Conservation (phyloP, 2,113 vertebrate genomes). For the Upupa epops region DNA sequence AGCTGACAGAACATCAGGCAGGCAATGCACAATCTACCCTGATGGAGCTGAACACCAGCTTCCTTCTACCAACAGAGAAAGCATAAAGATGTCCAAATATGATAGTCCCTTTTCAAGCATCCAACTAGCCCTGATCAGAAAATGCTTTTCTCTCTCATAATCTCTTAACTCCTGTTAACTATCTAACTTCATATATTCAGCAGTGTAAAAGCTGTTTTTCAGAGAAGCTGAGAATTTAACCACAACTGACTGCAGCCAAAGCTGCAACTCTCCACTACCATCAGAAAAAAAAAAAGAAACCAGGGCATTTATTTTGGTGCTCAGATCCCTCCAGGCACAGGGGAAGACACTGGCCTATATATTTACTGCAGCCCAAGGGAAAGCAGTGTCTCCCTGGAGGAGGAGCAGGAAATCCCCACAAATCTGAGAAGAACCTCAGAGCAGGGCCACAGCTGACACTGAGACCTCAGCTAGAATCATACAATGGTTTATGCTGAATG, state of each 20-base stretch:
- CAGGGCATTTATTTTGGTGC: conserved; percentile 24
- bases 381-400: accelerated
- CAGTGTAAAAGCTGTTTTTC: not conserved
- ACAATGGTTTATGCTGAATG: not conserved
- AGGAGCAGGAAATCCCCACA: not conserved
- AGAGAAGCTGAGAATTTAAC: not conserved
- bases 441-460: accelerated
- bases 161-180: not conserved
- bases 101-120: accelerated
- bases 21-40: not conserved
- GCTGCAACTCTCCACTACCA: not conserved
- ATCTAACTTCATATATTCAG: not conserved
- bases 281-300: not conserved
- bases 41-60: not conserved
- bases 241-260: not conserved
- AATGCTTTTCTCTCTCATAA: too few species aligned
- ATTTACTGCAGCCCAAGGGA: not conserved
- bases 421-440: accelerated
- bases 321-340: accelerated
- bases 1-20: accelerated
- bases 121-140: not conserved
- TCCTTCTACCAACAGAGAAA: accelerated
- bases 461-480: not conserved
- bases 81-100: too few species aligned
- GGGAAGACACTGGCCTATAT: not conserved